Evolutionary conservation across 1,140 invertebrate genomes (phyloP).

Genomic region (Papilio machaon): DNA sequence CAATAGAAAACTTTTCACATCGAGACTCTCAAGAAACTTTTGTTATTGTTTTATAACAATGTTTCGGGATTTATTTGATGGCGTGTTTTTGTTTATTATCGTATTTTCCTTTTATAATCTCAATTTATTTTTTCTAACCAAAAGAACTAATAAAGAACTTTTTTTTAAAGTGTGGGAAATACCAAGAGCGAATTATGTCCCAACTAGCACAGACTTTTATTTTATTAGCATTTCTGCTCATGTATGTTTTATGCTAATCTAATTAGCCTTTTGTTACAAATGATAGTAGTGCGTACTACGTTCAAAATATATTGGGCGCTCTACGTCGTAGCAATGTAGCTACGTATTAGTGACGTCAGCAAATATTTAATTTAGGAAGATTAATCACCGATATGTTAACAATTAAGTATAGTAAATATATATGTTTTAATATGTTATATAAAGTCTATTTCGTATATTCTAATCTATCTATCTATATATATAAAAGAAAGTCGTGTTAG

Average conservation of each 20-base stretch:
- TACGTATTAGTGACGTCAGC: neutral
- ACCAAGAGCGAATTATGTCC: too few relatives aligned
- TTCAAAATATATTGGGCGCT: neutral
- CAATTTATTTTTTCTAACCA: neutral
- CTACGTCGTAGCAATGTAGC: neutral
- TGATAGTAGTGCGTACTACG: neutral
- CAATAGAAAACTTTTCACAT: neutral
- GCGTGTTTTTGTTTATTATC: neutral
- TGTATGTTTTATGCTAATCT: neutral
- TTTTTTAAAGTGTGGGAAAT: too few relatives aligned
- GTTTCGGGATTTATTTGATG: neutral
- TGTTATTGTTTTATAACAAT: neutral
- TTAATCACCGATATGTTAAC: neutral
- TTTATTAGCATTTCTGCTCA: neutral
- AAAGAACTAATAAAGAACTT: neutral
- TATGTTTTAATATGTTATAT: neutral
- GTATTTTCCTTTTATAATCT: neutral
- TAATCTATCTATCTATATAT: too few relatives aligned
- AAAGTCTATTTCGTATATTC: too few relatives aligned
- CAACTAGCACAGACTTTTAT: too few relatives aligned
- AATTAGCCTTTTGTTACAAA: neutral
- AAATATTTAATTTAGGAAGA: neutral
- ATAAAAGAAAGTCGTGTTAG: too few relatives aligned
- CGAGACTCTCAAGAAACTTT: neutral
- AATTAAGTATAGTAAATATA: neutral